A percentile compares a stretch with the other conserved stretches of the same genome.
Evolutionary conservation across 2,888 invertebrate genomes (phyloP).

Genomic region (Lepidocyrtoides sp.): DNA sequence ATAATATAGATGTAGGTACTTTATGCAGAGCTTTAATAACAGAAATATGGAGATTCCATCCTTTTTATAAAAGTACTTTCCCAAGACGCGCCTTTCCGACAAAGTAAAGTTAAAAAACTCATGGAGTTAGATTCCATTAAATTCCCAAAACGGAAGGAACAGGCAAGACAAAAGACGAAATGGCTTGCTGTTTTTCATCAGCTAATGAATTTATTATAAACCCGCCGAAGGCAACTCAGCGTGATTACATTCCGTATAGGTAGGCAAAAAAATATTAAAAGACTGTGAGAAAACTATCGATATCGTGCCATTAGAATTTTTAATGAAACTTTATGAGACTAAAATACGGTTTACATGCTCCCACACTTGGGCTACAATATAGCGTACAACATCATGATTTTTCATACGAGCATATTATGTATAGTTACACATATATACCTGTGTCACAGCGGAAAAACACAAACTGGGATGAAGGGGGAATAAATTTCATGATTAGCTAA

Average conservation of each 20-base stretch:
- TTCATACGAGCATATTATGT: background rate
- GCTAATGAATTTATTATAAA: slow-evolving; percentile 48
- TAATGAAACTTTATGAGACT: slow-evolving; percentile 38
- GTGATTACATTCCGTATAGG: slow-evolving; percentile 49
- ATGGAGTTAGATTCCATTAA: slow-evolving; percentile 11
- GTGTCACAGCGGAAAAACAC: slow-evolving; percentile 72
- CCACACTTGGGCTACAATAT: background rate
- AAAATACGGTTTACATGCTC: slow-evolving; percentile 26
- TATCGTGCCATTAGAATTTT: slow-evolving; percentile 37
- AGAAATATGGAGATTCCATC: background rate
- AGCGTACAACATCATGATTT: background rate
- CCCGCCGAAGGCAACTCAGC: slow-evolving; percentile 38
- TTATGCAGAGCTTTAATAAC: too few relatives aligned
- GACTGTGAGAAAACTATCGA: background rate
- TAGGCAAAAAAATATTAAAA: slow-evolving; percentile 49
- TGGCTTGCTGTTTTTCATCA: background rate
- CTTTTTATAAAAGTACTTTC: slow-evolving; percentile 22
- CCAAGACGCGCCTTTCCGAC: slow-evolving; percentile 18
- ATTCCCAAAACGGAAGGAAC: slow-evolving; percentile 52
- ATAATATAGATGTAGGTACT: too few relatives aligned
- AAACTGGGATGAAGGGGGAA: slow-evolving; percentile 58
- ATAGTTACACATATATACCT: slow-evolving; percentile 17
- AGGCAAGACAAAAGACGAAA: background rate
- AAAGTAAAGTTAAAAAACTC: slow-evolving; percentile 10
- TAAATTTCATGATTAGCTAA: slow-evolving; percentile 79